Evolutionary conservation across 2,888 invertebrate species (phyloP).

Genomic region (Hartigia nigra): DNA sequence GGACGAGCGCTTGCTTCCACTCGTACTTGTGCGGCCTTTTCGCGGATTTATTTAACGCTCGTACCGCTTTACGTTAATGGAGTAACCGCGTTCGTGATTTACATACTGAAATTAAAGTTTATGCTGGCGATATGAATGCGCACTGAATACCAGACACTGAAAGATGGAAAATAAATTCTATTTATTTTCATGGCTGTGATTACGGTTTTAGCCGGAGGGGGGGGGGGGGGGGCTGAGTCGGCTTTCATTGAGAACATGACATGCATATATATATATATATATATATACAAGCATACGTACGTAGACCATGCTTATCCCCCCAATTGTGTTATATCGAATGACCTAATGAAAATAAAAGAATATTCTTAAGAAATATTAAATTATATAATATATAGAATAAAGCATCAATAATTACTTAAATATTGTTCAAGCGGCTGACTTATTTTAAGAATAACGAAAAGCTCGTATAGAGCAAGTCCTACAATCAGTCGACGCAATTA

Average conservation of each 20-base stretch:
- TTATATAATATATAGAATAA: no score
- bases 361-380: no score
- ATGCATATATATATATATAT: not conserved
- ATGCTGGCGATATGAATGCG: conserved; percentile 6
- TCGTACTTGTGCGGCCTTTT: not conserved
- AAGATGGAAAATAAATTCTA: not conserved
- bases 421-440: no score
- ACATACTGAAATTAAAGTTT: conserved; percentile 19
- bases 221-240: not conserved
- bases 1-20: not conserved
- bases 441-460: no score
- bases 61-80: conserved; percentile 13
- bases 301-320: not conserved
- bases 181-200: not conserved
- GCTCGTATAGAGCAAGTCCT: no score
- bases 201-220: not conserved
- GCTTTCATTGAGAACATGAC: not conserved
- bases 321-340: not conserved
- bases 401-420: no score
- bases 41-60: conserved; percentile 20
- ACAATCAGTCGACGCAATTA: not conserved
- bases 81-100: conserved; percentile 24
- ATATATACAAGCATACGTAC: not conserved
- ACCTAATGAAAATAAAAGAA: not conserved
- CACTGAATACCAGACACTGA: conserved; percentile 5